phyloP scores from a whole-genome alignment of 2,113 vertebrate genomes.

The Cryptotis parvus region DNA sequence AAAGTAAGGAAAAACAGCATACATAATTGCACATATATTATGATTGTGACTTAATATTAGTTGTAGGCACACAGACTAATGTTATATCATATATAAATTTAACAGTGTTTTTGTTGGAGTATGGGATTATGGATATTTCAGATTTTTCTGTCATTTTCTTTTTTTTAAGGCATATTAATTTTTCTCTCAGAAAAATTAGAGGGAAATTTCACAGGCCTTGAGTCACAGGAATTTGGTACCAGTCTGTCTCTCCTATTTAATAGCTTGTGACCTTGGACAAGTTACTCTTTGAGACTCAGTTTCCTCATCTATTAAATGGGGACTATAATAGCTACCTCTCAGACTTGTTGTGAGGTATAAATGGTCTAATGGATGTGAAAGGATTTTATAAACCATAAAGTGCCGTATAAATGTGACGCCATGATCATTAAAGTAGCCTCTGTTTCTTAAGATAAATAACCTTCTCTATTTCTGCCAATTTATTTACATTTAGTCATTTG shows the following conservation, averaged over 20 bases:
- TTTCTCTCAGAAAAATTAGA: background rate
- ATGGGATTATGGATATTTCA: slow-evolving; percentile 11
- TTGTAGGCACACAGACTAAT: background rate
- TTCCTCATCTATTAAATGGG: slow-evolving; percentile 74
- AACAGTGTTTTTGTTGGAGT: slow-evolving; percentile 34
- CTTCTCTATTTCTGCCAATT: slow-evolving; percentile 43
- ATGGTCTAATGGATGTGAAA: slow-evolving; percentile 78
- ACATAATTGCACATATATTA: background rate
- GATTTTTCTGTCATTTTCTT: background rate
- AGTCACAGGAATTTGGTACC: slow-evolving; percentile 31
- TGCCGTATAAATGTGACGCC: slow-evolving; percentile 49
- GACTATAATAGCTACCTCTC: slow-evolving; percentile 77
- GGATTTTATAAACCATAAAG: slow-evolving; percentile 78
- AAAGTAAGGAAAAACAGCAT: background rate
- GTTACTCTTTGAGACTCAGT: slow-evolving; percentile 74
- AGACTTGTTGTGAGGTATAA: slow-evolving; percentile 62
- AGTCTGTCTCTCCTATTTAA: slow-evolving; percentile 3
- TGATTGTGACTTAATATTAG: background rate
- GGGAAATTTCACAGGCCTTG: slow-evolving; percentile 1
- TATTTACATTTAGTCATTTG: slow-evolving; percentile 22
- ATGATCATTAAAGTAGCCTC: slow-evolving; percentile 54
- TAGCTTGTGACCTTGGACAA: slow-evolving; percentile 63
- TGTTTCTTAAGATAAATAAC: slow-evolving; percentile 61
- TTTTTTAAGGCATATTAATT: slow-evolving; percentile 29
- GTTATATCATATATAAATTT: slow-evolving; percentile 18